Evolutionary conservation across 2,113 vertebrate species (phyloP).

Genomic region (Ailurus styani): DNA sequence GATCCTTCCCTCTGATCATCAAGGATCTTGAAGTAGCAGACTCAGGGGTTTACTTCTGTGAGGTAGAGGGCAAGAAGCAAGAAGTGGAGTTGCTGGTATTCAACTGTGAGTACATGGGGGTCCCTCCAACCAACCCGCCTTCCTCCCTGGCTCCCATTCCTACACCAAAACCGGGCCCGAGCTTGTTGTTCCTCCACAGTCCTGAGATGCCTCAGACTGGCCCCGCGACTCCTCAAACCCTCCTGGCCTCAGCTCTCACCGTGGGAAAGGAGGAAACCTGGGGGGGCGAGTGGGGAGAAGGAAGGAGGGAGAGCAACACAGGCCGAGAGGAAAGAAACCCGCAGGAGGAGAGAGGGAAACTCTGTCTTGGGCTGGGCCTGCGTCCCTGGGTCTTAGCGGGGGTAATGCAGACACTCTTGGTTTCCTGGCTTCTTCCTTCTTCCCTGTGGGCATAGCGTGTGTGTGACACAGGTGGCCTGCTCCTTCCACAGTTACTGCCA

Average conservation of each 20-base stretch:
- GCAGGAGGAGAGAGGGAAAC: rapidly evolving
- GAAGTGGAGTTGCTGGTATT: conserved; percentile 67
- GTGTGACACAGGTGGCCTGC: neutral
- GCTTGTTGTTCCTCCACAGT: neutral
- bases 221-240: neutral
- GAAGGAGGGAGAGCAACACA: neutral
- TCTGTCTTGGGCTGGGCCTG: neutral
- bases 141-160: no score
- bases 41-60: conserved; percentile 72
- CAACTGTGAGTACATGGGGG: conserved; percentile 66
- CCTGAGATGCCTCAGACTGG: neutral
- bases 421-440: neutral
- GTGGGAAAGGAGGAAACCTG: neutral
- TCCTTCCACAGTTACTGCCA: conserved; percentile 59
- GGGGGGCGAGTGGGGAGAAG: neutral
- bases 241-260: neutral
- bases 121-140: rapidly evolving
- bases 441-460: neutral
- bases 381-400: no score
- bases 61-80: rapidly evolving
- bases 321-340: neutral
- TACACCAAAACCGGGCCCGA: neutral
- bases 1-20: conserved; percentile 67
- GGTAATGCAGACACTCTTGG: neutral
- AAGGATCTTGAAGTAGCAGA: neutral